phyloP scores from a whole-genome alignment of 2,797 vertebrate species.

The Gadopsis bispinosus region DNA sequence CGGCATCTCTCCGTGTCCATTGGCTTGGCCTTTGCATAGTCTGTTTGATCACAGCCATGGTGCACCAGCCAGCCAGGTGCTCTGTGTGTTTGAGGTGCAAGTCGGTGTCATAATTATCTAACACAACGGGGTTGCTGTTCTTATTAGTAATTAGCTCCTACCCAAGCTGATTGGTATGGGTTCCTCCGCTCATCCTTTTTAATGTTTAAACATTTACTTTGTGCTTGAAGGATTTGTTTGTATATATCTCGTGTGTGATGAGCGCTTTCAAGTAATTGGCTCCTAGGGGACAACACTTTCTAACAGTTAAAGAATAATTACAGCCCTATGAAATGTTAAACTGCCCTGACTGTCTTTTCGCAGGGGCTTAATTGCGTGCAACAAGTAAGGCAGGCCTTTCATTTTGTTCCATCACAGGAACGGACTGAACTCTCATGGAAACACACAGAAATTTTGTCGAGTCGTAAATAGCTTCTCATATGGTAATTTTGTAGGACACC shows the following conservation, averaged over 20 bases:
- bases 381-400: slow-evolving; percentile 96
- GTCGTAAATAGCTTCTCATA: slow-evolving; percentile 92
- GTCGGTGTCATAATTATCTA: slow-evolving; percentile 95
- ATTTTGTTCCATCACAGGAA: slow-evolving; percentile 90
- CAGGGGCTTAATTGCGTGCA: slow-evolving; percentile 95
- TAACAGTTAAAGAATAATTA: slow-evolving; percentile 99
- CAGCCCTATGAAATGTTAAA: slow-evolving; percentile 96
- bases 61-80: slow-evolving; percentile 86
- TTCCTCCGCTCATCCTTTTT: slow-evolving; percentile 93
- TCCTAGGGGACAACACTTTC: slow-evolving; percentile 97
- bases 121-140: slow-evolving; percentile 92
- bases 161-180: slow-evolving; percentile 94
- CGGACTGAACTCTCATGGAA: slow-evolving; percentile 91
- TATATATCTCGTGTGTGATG: slow-evolving; percentile 97
- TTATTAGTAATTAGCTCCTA: slow-evolving; percentile 97
- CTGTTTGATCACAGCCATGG: slow-evolving; percentile 81
- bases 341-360: slow-evolving; percentile 91
- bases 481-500: slow-evolving; percentile 90
- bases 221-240: slow-evolving; percentile 99
- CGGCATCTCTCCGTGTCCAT: slow-evolving; percentile 54
- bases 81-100: slow-evolving; percentile 81
- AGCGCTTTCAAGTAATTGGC: slow-evolving; percentile 98
- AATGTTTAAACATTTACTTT: slow-evolving; percentile 99
- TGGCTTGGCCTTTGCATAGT: slow-evolving; percentile 43
- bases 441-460: slow-evolving; percentile 91